Percentiles rank a stretch among this genome's conserved stretches.
These are phyloP conservation scores for Xanthostigma xanthostigma DNA, from an alignment of 2,888 invertebrate genomes.

Conservation along the genomic window DNA sequence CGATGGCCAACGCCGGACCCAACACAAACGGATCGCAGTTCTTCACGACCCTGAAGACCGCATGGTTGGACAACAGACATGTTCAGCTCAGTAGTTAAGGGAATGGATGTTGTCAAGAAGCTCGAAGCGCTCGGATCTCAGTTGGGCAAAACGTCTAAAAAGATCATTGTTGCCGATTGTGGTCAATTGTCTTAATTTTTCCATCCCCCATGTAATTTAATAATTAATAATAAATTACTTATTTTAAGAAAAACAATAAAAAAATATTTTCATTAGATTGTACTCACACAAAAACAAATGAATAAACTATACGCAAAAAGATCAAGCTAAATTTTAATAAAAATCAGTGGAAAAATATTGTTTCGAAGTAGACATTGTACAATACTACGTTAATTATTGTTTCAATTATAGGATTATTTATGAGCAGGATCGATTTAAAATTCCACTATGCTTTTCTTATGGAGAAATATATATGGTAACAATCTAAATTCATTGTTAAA, in stretches of 20 bases:
- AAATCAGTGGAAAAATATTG: too few species aligned
- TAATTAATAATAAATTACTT: not conserved
- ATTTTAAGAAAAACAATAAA: not conserved
- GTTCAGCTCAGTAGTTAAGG: slow-evolving; percentile 82
- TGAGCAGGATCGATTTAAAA: too few species aligned
- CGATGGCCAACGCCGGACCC: slow-evolving; percentile 95
- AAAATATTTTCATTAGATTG: too few species aligned
- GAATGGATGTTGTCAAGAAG: slow-evolving; percentile 81
- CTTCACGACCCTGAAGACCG: slow-evolving; percentile 86
- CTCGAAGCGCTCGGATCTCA: slow-evolving; percentile 69
- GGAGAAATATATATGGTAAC: too few species aligned
- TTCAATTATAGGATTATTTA: too few species aligned
- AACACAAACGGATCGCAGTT: slow-evolving; percentile 96
- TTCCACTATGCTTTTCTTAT: too few species aligned
- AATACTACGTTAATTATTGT: too few species aligned
- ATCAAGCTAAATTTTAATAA: too few species aligned
- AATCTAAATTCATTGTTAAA: too few species aligned
- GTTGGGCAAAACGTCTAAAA: slow-evolving; percentile 72
- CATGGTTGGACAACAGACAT: slow-evolving; percentile 92
- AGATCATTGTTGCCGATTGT: slow-evolving; percentile 62
- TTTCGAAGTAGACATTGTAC: too few species aligned
- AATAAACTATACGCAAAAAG: too few species aligned
- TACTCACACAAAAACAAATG: too few species aligned
- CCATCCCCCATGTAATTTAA: slow-evolving; percentile 4
- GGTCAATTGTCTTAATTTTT: slow-evolving; percentile 51